phyloP scores from a whole-genome alignment of 2,113 vertebrate genomes.

The Paralichthys olivaceus region DNA sequence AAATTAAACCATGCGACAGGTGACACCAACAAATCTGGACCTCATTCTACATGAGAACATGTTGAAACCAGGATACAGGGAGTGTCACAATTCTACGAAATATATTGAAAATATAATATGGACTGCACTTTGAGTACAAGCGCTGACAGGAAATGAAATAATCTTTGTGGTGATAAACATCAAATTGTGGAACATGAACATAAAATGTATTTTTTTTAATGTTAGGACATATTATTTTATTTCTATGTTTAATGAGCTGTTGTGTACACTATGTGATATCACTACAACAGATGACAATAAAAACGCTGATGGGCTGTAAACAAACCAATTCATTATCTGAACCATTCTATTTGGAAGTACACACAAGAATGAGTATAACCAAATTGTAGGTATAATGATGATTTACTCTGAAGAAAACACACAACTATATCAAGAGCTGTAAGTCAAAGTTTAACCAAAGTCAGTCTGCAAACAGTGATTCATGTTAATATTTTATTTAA shows the following conservation, averaged over 20 bases:
- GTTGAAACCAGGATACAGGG: too few relatives aligned
- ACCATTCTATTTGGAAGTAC: background rate
- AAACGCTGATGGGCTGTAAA: background rate
- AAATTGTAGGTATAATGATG: background rate
- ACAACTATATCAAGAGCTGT: background rate
- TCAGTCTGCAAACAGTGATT: background rate
- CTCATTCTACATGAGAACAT: too few relatives aligned
- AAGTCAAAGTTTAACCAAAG: background rate
- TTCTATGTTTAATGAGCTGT: too few relatives aligned
- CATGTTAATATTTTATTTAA: too few relatives aligned
- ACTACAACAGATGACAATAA: background rate
- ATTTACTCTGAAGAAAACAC: background rate
- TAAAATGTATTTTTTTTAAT: too few relatives aligned
- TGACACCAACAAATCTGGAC: background rate
- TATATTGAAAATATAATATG: too few relatives aligned
- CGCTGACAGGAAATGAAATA: too few relatives aligned
- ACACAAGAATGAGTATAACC: background rate
- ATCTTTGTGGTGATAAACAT: too few relatives aligned
- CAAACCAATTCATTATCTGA: background rate
- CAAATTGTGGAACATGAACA: too few relatives aligned
- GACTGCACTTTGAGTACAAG: too few relatives aligned
- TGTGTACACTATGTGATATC: background rate
- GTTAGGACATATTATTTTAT: too few relatives aligned
- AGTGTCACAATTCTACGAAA: too few relatives aligned
- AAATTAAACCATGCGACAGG: constrained; percentile 1